These are phyloP conservation scores for Collichthys lucidus DNA, from an alignment of 2,113 vertebrate species.

Conservation along the genomic window DNA sequence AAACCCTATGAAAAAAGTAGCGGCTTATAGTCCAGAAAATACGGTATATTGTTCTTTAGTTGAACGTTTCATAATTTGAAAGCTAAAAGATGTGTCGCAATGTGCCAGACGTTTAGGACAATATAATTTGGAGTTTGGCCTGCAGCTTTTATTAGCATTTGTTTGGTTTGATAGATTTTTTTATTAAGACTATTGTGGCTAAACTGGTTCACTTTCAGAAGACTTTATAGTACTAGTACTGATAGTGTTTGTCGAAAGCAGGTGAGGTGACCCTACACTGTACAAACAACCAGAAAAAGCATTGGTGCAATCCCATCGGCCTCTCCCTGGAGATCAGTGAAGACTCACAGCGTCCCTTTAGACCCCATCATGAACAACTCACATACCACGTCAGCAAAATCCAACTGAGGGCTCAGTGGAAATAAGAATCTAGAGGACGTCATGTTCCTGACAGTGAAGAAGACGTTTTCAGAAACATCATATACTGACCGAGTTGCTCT, in stretches of 20 bases:
- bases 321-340: neutral
- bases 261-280: neutral
- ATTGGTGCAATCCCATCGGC: neutral
- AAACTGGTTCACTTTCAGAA: neutral
- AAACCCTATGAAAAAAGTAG: too few relatives aligned
- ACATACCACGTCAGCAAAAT: neutral
- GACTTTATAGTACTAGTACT: neutral
- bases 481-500: conserved; percentile 92
- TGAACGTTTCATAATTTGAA: too few relatives aligned
- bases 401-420: neutral
- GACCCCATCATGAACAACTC: neutral
- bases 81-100: neutral
- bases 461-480: neutral
- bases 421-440: rapidly evolving
- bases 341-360: neutral
- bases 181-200: neutral
- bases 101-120: neutral
- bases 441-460: neutral
- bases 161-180: neutral
- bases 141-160: neutral
- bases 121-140: neutral
- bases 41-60: too few relatives aligned
- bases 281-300: neutral
- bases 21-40: too few relatives aligned
- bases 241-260: neutral